Evolutionary conservation across 2,888 invertebrate species (phyloP), one percentile per base, ranked within the genome.

Genomic region (Exephanes ischioxanthus): DNA sequence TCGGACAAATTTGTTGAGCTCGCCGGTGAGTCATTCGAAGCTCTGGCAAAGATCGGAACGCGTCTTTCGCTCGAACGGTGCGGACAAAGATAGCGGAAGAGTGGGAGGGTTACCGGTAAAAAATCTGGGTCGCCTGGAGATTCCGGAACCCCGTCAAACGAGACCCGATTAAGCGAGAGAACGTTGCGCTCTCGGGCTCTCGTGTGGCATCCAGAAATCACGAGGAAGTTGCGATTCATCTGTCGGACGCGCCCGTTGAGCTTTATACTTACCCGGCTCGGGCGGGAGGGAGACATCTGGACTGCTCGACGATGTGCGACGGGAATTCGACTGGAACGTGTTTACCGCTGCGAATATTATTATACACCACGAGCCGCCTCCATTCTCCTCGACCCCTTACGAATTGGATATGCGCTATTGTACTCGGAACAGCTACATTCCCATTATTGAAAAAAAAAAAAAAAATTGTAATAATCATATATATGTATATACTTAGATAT

Each of bases 151-250:
- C 67, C 81, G 22, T 83, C 94, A 2, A 91, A 91, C 71, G 95
- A 61, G 26, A 95, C 89, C 90, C 93, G 6, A 91, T 95, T 22
- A 88, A 88, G n/a, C 85, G 78, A 0, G 87, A 93, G 14, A 91
- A 91, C 67, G 91, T 30, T 16, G 30, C 26, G 33, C 61, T 33
- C 53, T 2, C 61, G 61, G 91, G 0, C 89, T 89, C 9, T 87
- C 91, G 26, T 88, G 89, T 48, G 91, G 91, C 33, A 53, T 89
- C 30, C 83, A 85, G 3, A 88, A 87, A 78, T 78, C 79, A 14
- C 77, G 82, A 9, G 87, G 1, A 9, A 61, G 33, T 61, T 72
- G 45, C 30, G 45, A 61, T 82, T 53, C 61, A 72, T 45, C 26
- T 86, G 9, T 66, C 55, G 33, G 77, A 78, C 16, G 80, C 73